These are phyloP conservation scores for Dyspetes luteomarginatus DNA, from an alignment of 2,888 invertebrate genomes.

Conservation along the genomic window DNA sequence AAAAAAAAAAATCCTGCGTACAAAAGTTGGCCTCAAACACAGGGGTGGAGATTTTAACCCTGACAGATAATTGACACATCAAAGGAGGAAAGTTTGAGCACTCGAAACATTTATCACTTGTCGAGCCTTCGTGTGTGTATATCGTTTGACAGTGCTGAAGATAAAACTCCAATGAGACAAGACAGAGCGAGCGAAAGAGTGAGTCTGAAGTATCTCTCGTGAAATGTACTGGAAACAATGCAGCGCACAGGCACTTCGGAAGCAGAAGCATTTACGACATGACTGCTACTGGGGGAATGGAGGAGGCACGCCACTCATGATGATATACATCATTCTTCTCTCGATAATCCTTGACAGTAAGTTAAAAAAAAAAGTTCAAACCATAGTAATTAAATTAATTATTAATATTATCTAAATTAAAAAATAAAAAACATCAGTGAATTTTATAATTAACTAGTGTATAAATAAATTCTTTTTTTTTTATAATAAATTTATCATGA, in stretches of 20 bases:
- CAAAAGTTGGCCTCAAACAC: too few relatives aligned
- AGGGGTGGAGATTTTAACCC: too few relatives aligned
- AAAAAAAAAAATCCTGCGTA: too few relatives aligned
- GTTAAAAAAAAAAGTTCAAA: slow-evolving; percentile 54
- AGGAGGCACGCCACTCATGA: slow-evolving; percentile 68
- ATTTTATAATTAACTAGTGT: too few relatives aligned
- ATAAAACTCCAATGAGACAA: slow-evolving; percentile 21
- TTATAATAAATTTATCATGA: too few relatives aligned
- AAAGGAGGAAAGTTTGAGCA: slow-evolving; percentile 26
- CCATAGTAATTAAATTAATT: too few relatives aligned
- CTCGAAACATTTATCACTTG: slow-evolving; percentile 53
- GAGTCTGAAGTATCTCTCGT: slow-evolving; percentile 67
- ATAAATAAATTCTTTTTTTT: too few relatives aligned
- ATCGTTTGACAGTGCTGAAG: not conserved
- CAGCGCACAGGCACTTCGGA: slow-evolving; percentile 70
- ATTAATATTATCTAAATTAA: too few relatives aligned
- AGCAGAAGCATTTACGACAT: slow-evolving; percentile 73
- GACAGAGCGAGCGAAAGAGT: slow-evolving; percentile 53
- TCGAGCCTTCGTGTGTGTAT: slow-evolving; percentile 3
- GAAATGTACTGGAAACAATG: slow-evolving; percentile 79
- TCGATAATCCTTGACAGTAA: slow-evolving; percentile 75
- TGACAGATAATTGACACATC: slow-evolving; percentile 51
- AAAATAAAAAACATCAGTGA: too few relatives aligned
- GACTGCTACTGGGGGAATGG: slow-evolving; percentile 68
- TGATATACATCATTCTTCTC: slow-evolving; percentile 75